These are phyloP conservation scores for Pseudotriccus pelzelni DNA, from an alignment of 2,797 vertebrate genomes.

Conservation along the genomic window DNA sequence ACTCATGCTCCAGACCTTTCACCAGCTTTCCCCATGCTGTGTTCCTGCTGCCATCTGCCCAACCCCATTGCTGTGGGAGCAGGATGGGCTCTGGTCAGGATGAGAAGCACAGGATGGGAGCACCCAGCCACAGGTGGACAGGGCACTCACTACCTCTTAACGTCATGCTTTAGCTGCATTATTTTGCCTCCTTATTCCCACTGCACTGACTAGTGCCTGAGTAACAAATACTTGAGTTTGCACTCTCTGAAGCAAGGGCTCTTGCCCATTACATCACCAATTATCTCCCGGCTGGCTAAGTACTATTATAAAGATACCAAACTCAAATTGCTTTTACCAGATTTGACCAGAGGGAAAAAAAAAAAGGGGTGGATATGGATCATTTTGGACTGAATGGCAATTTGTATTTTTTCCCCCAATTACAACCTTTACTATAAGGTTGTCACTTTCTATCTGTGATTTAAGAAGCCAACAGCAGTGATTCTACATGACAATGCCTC, in stretches of 20 bases:
- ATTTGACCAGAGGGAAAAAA: not conserved
- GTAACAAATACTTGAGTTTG: not conserved
- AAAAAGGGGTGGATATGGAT: rapidly evolving
- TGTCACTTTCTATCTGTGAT: not conserved
- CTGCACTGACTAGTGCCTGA: not conserved
- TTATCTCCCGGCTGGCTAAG: not conserved
- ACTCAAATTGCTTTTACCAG: not conserved
- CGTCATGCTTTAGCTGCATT: rapidly evolving
- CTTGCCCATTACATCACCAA: not conserved
- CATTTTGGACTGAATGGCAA: not conserved
- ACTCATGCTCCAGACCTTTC: not conserved
- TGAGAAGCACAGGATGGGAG: not conserved
- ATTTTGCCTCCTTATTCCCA: not conserved
- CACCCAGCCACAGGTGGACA: rapidly evolving
- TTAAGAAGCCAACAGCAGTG: not conserved
- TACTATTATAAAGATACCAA: not conserved
- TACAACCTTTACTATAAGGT: not conserved
- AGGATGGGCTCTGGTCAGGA: not conserved
- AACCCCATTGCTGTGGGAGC: not conserved
- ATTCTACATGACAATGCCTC: constrained; percentile 53
- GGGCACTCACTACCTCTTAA: not conserved
- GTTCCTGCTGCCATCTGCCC: not conserved
- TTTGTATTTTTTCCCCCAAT: not conserved
- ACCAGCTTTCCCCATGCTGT: not conserved
- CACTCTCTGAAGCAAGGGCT: not conserved